Base-by-base conservation (phyloP, 2,888 invertebrate species). In the Gonocerus acuteangulatus region DNA sequence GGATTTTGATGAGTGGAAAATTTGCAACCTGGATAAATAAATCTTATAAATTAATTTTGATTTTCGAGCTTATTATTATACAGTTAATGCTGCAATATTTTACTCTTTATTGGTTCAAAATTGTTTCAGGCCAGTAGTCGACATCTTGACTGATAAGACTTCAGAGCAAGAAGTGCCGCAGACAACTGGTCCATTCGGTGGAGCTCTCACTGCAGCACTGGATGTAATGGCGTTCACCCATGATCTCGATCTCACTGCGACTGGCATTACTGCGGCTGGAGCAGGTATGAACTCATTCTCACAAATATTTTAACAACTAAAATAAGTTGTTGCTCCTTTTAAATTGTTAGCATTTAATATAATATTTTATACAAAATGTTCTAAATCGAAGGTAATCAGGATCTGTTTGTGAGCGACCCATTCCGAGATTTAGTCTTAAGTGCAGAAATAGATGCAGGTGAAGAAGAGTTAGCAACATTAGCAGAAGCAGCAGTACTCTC, bases 201-300 rank as follows among this genome's bases (percentile, higher is more conserved):
- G 79, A 27, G 86, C 86, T 1, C 74, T 91, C 47, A 84, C 85
- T 2, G 82, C 85, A 13, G 88, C 91, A 1, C 78, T 91, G 60
- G 89, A 89, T 71, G 87, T 89, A 66, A 85, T 93, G 79, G 85
- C 89, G 0, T 89, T 88, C 74, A 85, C 89, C 9, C 84, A 84
- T 68, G 89, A 92, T 71, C 76, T 86, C 61, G 83, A 83, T 67
- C 72, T 83, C 66, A 71, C 70, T 11, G 70, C 32, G 18, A 44
- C 61, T n/a, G 51, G 51, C 15, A 32, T 32, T n/a, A 48, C 67
- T 34, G 62, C 61, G 45, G n/a, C 52, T 2, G n/a, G n/a, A n/a
- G n/a, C n/a, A n/a, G 22, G 36, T 21, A 57, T 51, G 16, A 22
- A 32, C 11, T 32, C 32, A 32, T 32, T 32, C 32, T n/a, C n/a